These are phyloP conservation scores for Melipona quadrifasciata DNA, from an alignment of 1,140 invertebrate genomes.

Conservation along the genomic window DNA sequence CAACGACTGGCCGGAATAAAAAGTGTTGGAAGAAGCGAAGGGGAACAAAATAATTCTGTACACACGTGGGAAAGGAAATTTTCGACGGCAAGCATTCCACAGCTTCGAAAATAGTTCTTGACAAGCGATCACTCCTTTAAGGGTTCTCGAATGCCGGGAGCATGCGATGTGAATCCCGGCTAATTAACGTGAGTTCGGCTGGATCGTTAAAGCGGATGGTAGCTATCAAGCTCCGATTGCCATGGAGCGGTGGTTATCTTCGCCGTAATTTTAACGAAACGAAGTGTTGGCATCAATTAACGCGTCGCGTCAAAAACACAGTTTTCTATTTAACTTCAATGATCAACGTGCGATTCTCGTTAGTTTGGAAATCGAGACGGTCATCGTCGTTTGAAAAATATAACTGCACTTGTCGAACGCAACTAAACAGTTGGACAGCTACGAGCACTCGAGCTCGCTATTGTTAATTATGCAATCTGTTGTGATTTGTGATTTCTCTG, in stretches of 20 bases:
- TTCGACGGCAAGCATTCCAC: constrained; percentile 12
- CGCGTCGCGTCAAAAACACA: not conserved
- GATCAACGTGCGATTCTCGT: no score
- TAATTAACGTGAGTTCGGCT: constrained; percentile 32
- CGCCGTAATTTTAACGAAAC: not conserved
- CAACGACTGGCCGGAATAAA: no score
- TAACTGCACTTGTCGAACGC: not conserved
- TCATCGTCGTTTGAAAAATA: no score
- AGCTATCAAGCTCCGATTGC: not conserved
- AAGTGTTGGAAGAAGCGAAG: not conserved
- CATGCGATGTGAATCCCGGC: constrained; percentile 25
- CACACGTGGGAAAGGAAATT: not conserved
- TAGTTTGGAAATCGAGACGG: not conserved
- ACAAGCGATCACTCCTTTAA: constrained; percentile 36
- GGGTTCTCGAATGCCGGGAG: constrained; percentile 27
- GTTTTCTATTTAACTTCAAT: not conserved
- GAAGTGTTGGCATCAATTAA: not conserved
- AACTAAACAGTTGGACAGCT: not conserved
- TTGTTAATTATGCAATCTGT: not conserved
- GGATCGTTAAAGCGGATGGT: constrained; percentile 33
- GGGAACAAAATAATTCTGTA: not conserved
- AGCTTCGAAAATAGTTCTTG: constrained; percentile 28
- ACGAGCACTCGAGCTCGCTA: no score
- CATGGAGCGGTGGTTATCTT: not conserved
- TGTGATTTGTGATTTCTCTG: not conserved